Evolutionary conservation across 2,888 invertebrate species (phyloP), one percentile per base, ranked within the genome.

Genomic region (Epinotia bilunana): DNA sequence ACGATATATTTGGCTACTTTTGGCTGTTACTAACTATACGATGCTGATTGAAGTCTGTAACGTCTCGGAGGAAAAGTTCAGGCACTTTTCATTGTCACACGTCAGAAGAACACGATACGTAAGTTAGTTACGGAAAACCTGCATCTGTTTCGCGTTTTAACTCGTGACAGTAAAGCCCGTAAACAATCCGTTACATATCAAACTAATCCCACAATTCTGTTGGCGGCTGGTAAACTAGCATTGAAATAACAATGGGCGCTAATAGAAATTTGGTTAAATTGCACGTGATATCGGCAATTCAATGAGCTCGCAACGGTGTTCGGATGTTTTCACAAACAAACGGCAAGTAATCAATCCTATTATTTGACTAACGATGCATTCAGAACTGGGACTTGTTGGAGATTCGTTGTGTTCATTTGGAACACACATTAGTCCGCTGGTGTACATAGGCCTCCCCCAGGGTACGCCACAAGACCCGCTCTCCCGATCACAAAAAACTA

Each of bases 271-370:
- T 83, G 77, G 81, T 80, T 82, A 85, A 88, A 88, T 88, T 86
- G 86, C 82, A 83, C 82, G 83, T 86, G 82, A 86, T 88, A 87
- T 88, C 85, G 84, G 83, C 88, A 87, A 89, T 89, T 88, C 86
- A 87, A 87, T 86, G 86, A 84, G 85, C 88, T 82, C 81, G 81
- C 81, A 85, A 82, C 76, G 82, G 82, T 85, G 83, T 77, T 86
- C 84, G 86, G 86, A 88, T 87, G 86, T 87, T 85, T 80, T 82
- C 78, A 76, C 83, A 86, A 87, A 88, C 87, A 89, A 87, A 90
- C 88, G 83, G 83, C 83, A 81, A 78, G 86, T 87, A 87, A 89
- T 90, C 87, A 89, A 88, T 88, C 83, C 84, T 85, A 87, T 89
- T 87, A 86, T 89, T 87, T 85, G 82, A 81, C 81, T 84, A 84